Base-by-base conservation (phyloP, 2,113 vertebrate species). In the Lontra canadensis region DNA sequence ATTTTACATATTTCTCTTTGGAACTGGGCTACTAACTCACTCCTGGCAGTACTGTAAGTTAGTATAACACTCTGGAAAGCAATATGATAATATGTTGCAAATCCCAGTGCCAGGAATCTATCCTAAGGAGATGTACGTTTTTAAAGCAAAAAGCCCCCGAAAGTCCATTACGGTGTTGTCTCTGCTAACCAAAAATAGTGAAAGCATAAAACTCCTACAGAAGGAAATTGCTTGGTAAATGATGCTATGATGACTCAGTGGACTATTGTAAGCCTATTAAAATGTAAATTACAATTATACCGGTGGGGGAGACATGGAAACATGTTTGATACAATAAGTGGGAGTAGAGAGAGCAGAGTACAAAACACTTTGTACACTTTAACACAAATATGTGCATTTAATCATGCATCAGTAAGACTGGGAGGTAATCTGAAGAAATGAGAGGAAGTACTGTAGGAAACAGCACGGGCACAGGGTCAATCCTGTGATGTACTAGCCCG, bases 201-300 rank as follows among this genome's bases (percentile, higher is more conserved):
- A 88, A 86, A 88, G 42, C n/a, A 4, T 59, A 67, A 92, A 92
- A 71, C 21, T 9, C 42, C 34, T 44, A 17, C 2, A 34, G 76
- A 69, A 49, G 67, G 83, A 87, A 90, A 87, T 80, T 55, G n/a
- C 65, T 95, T 84, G 55, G 67, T 79, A 92, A 94, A 18, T 63
- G 90, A 93, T 74, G 52, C 47, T 79, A 15, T 61, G 61, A 83
- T 23, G 31, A 89, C 65, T 94, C 67, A 44, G 0, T 79, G 84
- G 80, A 84, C 59, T 83, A 88, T 34, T 78, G 79, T 74, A 42
- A 90, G 52, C 25, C 61, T 84, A 92, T 88, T 94, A 97, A 96
- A 55, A 94, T 84, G 95, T 67, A 94, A 87, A 97, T 88, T 39
- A 36, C 42, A 94, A 61, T 83, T 80, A 90, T 31, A 74, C 31